Conservation (phyloP, 2,888 invertebrate species). For the Xestia rhomboidea region DNA sequence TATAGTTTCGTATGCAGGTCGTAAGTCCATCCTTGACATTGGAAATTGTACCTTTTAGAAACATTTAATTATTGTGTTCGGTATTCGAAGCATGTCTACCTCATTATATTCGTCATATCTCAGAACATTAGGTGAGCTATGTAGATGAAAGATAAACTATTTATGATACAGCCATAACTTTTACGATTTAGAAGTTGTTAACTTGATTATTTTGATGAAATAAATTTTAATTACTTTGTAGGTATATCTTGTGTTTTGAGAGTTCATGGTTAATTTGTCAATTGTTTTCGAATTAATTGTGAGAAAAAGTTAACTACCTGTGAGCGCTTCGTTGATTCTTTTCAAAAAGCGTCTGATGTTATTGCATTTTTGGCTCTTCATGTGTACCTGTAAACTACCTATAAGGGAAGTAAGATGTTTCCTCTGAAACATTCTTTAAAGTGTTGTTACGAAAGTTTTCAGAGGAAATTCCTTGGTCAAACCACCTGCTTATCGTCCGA, state of each 20-base stretch:
- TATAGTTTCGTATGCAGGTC: conserved; percentile 56
- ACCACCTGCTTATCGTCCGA: not conserved
- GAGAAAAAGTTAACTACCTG: conserved; percentile 17
- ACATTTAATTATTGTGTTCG: conserved; percentile 56
- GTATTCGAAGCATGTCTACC: conserved; percentile 61
- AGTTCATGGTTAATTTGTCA: conserved; percentile 52
- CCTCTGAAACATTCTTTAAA: not conserved
- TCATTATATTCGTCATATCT: conserved; percentile 64
- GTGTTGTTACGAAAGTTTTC: not conserved
- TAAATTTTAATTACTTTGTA: conserved; percentile 50
- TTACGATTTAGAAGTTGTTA: conserved; percentile 49
- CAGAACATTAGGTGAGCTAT: conserved; percentile 58
- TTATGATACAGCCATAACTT: conserved; percentile 57
- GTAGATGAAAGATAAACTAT: conserved; percentile 61
- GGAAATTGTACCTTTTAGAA: conserved; percentile 58
- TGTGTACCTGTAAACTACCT: not conserved
- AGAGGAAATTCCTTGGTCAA: not conserved
- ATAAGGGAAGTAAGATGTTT: not conserved
- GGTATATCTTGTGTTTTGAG: conserved; percentile 17
- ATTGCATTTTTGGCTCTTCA: not conserved
- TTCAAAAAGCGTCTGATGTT: not conserved
- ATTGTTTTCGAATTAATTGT: conserved; percentile 37
- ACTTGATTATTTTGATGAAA: conserved; percentile 55
- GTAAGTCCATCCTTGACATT: conserved; percentile 60
- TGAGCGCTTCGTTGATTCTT: conserved; percentile 7